These are phyloP conservation scores for Miniopterus natalensis DNA, from an alignment of 2,113 vertebrate species.

Conservation along the genomic window DNA sequence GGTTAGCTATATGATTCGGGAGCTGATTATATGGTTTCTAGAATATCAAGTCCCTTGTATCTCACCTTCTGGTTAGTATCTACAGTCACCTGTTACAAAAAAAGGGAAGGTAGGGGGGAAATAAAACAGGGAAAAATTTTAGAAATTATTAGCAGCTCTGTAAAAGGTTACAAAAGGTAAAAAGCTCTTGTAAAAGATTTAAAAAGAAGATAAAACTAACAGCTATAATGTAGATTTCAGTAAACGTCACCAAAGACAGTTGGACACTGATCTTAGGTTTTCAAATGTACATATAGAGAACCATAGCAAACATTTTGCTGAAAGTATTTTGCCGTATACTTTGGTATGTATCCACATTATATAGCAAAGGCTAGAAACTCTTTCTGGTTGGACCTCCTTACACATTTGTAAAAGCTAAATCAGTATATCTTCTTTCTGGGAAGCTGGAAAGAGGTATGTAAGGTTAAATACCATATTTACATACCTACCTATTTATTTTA, in stretches of 20 bases:
- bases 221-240: slow-evolving; percentile 48
- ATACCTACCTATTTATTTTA: slow-evolving; percentile 41
- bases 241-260: slow-evolving; percentile 51
- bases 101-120: neutral
- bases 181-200: slow-evolving; percentile 11
- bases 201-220: neutral
- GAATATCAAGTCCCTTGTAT: slow-evolving; percentile 4
- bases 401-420: slow-evolving; percentile 39
- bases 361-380: slow-evolving; percentile 6
- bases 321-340: neutral
- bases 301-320: neutral
- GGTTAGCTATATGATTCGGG: slow-evolving; percentile 4
- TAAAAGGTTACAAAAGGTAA: slow-evolving; percentile 3
- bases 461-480: slow-evolving; percentile 48
- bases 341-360: neutral
- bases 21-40: neutral
- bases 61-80: slow-evolving; percentile 48
- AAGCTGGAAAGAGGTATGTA: slow-evolving; percentile 10
- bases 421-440: neutral
- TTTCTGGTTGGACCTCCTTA: slow-evolving; percentile 36
- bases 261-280: neutral
- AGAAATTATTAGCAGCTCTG: slow-evolving; percentile 66
- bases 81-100: neutral
- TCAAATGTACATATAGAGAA: slow-evolving; percentile 12
- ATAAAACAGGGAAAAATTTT: slow-evolving; percentile 1